These are phyloP conservation scores for Anhinga rufa DNA, from an alignment of 2,113 vertebrate species.

Conservation along the genomic window DNA sequence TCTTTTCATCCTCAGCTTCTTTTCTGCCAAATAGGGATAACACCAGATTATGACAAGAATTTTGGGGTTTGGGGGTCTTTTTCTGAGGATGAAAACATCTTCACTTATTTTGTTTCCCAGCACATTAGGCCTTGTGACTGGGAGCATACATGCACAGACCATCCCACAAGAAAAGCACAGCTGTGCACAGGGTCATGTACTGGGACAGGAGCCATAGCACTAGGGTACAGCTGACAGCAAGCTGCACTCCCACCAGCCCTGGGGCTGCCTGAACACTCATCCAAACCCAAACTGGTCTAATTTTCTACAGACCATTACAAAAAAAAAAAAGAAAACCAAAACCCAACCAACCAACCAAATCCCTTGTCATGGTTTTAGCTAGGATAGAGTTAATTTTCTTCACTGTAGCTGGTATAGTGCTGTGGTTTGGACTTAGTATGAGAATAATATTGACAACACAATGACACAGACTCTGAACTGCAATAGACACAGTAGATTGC, in stretches of 20 bases:
- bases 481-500: background rate
- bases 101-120: background rate
- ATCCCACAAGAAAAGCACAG: background rate
- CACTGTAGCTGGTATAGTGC: too few species aligned
- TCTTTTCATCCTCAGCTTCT: background rate
- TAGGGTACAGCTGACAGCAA: background rate
- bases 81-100: background rate
- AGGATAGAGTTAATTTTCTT: too few species aligned
- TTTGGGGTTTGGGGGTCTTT: background rate
- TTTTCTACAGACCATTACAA: background rate
- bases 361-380: too few species aligned
- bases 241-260: background rate
- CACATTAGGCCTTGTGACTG: background rate
- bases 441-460: background rate
- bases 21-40: background rate
- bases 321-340: background rate
- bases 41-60: background rate
- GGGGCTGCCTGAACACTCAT: accelerated
- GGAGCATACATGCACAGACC: background rate
- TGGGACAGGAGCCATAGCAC: background rate
- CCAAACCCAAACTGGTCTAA: background rate
- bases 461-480: background rate
- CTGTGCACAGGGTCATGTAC: too few species aligned
- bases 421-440: too few species aligned
- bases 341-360: background rate